A percentile compares a stretch with the other conserved stretches of the same genome.
Evolutionary conservation across 2,888 invertebrate species (phyloP).

Genomic region (Seladonia tumulorum): DNA sequence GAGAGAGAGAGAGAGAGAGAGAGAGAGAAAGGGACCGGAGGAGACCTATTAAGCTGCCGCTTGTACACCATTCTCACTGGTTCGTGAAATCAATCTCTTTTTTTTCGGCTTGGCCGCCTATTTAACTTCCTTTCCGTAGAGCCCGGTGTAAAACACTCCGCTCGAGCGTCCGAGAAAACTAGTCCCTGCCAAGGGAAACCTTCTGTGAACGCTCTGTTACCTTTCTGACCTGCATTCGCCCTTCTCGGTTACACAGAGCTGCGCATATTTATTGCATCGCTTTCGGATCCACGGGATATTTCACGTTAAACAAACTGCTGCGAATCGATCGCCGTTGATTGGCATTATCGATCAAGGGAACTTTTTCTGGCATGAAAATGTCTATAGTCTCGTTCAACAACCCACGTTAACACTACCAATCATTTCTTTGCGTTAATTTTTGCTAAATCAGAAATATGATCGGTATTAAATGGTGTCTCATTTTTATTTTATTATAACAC

Average conservation of each 20-base stretch:
- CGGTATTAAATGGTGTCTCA: too few species aligned
- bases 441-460: too few species aligned
- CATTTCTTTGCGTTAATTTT: too few species aligned
- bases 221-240: not conserved
- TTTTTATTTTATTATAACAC: too few species aligned
- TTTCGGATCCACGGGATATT: not conserved
- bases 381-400: too few species aligned
- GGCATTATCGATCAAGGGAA: not conserved
- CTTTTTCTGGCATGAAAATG: not conserved
- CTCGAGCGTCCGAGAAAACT: not conserved
- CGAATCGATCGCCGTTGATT: not conserved
- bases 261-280: not conserved
- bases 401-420: too few species aligned
- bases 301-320: not conserved
- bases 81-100: slow-evolving; percentile 43
- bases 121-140: slow-evolving; percentile 34
- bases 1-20: not conserved
- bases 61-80: slow-evolving; percentile 14
- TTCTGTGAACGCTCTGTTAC: not conserved
- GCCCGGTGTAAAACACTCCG: slow-evolving; percentile 9
- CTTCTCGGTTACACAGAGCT: not conserved
- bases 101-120: not conserved
- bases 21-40: not conserved
- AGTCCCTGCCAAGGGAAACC: slow-evolving; percentile 2
- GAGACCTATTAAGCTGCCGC: slow-evolving; percentile 35